A percentile compares a stretch with the other conserved stretches of the same genome.
These are phyloP conservation scores for Callyntrura sp. DNA, from an alignment of 2,888 invertebrate genomes.

Conservation along the genomic window DNA sequence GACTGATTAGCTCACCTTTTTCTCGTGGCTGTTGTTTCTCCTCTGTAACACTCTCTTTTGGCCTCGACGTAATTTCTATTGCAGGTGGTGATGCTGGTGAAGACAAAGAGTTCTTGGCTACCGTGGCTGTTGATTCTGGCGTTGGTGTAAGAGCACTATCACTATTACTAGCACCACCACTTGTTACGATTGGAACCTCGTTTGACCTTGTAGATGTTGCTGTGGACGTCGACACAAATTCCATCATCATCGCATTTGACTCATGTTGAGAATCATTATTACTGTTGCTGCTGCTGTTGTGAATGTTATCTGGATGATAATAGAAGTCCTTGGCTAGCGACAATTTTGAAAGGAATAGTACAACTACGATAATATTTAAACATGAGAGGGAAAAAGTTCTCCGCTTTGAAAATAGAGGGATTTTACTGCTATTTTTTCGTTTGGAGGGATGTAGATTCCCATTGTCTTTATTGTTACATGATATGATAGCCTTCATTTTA, in stretches of 20 bases:
- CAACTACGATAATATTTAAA: slow-evolving; percentile 26
- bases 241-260: slow-evolving; percentile 63
- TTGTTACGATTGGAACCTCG: slow-evolving; percentile 41
- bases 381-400: slow-evolving; percentile 48
- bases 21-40: slow-evolving; percentile 48
- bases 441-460: background rate
- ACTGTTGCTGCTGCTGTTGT: background rate
- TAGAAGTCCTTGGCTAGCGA: slow-evolving; percentile 71
- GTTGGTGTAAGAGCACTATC: slow-evolving; percentile 14
- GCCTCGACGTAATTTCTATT: slow-evolving; percentile 50
- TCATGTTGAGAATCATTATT: slow-evolving; percentile 48
- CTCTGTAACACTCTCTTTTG: slow-evolving; percentile 55
- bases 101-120: slow-evolving; percentile 32
- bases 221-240: slow-evolving; percentile 67
- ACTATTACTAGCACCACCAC: slow-evolving; percentile 17
- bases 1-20: slow-evolving; percentile 74
- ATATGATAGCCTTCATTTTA: slow-evolving; percentile 39
- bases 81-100: slow-evolving; percentile 25
- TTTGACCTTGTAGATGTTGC: slow-evolving; percentile 67
- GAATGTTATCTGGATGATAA: slow-evolving; percentile 68
- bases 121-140: slow-evolving; percentile 36
- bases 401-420: slow-evolving; percentile 32
- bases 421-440: slow-evolving; percentile 16
- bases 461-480: background rate
- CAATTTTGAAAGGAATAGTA: slow-evolving; percentile 57